phyloP scores from a whole-genome alignment of 2,113 vertebrate genomes.

The Mustela lutreola region DNA sequence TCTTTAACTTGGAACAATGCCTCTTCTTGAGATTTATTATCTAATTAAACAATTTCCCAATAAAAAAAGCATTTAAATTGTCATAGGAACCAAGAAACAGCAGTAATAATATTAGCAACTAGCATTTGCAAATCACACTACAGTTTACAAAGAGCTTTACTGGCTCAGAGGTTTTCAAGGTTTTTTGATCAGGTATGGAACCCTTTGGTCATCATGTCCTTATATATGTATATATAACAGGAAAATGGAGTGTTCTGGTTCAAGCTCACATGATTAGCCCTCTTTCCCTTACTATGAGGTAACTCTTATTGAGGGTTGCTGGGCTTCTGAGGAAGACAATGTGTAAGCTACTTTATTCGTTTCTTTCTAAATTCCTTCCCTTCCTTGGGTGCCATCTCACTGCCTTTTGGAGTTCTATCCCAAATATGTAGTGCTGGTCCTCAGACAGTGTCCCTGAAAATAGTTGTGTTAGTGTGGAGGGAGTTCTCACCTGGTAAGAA shows the following conservation, averaged over 20 bases:
- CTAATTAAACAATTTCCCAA: conserved; percentile 72
- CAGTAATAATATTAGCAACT: background rate
- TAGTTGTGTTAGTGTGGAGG: background rate
- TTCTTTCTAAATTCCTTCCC: background rate
- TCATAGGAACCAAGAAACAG: conserved; percentile 44
- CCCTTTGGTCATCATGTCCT: background rate
- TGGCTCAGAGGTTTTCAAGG: background rate
- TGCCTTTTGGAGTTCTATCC: background rate
- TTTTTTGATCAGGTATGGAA: background rate
- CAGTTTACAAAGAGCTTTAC: background rate
- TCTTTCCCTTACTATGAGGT: background rate
- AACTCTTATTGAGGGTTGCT: accelerated
- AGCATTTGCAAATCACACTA: background rate
- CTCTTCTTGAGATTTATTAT: conserved; percentile 61
- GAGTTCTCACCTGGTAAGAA: background rate
- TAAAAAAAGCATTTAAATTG: conserved; percentile 60
- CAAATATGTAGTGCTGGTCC: background rate
- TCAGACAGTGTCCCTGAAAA: background rate
- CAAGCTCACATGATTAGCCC: background rate
- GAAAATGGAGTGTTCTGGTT: background rate
- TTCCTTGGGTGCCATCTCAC: background rate
- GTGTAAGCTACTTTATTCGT: background rate
- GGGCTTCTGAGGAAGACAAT: background rate
- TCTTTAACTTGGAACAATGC: conserved; percentile 64
- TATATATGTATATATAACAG: background rate